A percentile compares a stretch with the other conserved stretches of the same genome.
phyloP scores from a whole-genome alignment of 2,113 vertebrate genomes.

The Orycteropus afer region DNA sequence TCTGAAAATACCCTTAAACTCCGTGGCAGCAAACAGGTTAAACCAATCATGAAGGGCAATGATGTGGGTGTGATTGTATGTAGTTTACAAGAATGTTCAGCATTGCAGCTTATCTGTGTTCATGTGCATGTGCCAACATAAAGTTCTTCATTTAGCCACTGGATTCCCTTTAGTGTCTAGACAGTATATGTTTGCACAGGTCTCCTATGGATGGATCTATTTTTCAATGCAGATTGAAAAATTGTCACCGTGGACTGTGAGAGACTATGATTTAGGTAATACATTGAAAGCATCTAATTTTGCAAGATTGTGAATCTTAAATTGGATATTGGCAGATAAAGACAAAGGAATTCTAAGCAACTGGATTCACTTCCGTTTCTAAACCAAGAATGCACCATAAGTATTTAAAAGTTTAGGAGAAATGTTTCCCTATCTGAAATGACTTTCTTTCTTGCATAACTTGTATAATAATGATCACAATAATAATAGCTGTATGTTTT shows the following conservation, averaged over 20 bases:
- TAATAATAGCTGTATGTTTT: background rate
- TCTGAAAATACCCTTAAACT: constrained; percentile 79
- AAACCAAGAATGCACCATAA: background rate
- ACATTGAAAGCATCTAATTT: constrained; percentile 46
- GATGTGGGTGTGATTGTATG: background rate
- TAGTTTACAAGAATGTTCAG: background rate
- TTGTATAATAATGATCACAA: background rate
- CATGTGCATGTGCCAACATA: background rate
- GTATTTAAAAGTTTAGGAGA: background rate
- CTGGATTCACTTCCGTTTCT: constrained; percentile 58
- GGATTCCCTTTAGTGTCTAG: background rate
- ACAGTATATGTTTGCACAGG: background rate
- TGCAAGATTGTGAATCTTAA: constrained; percentile 58
- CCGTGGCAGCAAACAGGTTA: constrained; percentile 47
- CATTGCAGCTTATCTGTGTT: constrained; percentile 33
- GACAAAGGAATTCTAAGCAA: constrained; percentile 63
- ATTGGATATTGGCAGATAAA: constrained; percentile 48
- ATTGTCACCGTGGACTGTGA: constrained; percentile 45
- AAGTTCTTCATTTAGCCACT: background rate
- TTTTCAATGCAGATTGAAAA: constrained; percentile 25
- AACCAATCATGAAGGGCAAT: background rate
- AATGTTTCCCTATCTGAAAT: background rate
- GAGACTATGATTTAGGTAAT: constrained; percentile 59
- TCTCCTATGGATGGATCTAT: background rate
- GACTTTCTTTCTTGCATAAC: background rate